Evolutionary conservation across 2,888 invertebrate genomes (phyloP).

Genomic region (Ochropleura leucogaster): DNA sequence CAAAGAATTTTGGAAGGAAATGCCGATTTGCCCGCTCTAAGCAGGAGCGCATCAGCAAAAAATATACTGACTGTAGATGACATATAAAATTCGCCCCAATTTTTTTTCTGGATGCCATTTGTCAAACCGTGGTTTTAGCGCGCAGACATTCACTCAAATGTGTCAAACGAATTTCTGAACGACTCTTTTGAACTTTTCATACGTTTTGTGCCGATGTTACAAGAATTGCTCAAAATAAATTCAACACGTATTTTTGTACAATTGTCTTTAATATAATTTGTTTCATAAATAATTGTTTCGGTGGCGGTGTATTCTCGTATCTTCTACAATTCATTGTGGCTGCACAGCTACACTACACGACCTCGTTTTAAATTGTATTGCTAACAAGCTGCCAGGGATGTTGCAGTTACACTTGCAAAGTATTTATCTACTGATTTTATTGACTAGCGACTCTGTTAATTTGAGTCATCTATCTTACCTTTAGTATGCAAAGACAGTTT

Average conservation of each 20-base stretch:
- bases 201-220: slow-evolving; percentile 17
- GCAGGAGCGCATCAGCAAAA: background rate
- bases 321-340: slow-evolving; percentile 46
- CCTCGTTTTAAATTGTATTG: slow-evolving; percentile 56
- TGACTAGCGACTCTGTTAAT: slow-evolving; percentile 6
- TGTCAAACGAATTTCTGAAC: slow-evolving; percentile 9
- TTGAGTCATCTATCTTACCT: background rate
- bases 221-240: slow-evolving; percentile 31
- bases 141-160: slow-evolving; percentile 1
- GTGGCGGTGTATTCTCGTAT: slow-evolving; percentile 38
- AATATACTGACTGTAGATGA: background rate
- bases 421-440: slow-evolving; percentile 27
- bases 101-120: background rate
- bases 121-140: background rate
- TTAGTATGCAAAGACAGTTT: background rate
- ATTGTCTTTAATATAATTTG: slow-evolving; percentile 31
- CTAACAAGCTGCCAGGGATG: slow-evolving; percentile 45
- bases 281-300: slow-evolving; percentile 44
- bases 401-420: slow-evolving; percentile 19
- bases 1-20: background rate
- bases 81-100: background rate
- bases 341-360: slow-evolving; percentile 29
- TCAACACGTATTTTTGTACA: slow-evolving; percentile 9
- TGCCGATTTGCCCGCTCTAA: background rate
- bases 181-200: slow-evolving; percentile 23